A percentile compares a stretch with the other conserved stretches of the same genome.
Evolutionary conservation across 2,888 invertebrate species (phyloP).

Genomic region (Hirtodrosophila cameraria): DNA sequence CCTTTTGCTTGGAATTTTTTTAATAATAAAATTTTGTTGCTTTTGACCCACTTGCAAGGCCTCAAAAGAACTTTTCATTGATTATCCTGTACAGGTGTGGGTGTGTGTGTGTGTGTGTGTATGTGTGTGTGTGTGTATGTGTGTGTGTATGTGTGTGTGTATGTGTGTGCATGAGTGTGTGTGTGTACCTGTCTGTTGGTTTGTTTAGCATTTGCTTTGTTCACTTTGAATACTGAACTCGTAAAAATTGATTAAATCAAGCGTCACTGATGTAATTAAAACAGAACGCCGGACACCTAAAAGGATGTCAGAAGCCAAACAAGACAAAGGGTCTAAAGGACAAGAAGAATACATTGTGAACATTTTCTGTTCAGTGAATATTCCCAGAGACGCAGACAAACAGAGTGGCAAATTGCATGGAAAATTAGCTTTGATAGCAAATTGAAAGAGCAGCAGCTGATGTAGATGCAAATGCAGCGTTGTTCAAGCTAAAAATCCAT

Average conservation of each 20-base stretch:
- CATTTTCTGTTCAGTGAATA: slow-evolving; percentile 4
- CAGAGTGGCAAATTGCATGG: slow-evolving; percentile 63
- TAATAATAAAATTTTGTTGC: slow-evolving; percentile 8
- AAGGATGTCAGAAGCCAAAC: slow-evolving; percentile 8
- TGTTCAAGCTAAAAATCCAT: no score
- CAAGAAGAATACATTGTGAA: not conserved
- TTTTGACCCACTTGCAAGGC: slow-evolving; percentile 44
- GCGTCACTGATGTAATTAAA: slow-evolving; percentile 75
- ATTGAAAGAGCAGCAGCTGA: no score
- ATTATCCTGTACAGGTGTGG: slow-evolving; percentile 46
- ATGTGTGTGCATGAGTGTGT: slow-evolving; percentile 2
- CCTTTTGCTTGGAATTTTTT: slow-evolving; percentile 6
- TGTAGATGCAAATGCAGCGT: no score
- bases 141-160: not conserved
- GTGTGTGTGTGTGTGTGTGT: not conserved
- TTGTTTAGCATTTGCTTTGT: slow-evolving; percentile 34
- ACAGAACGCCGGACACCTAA: slow-evolving; percentile 37
- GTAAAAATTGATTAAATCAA: slow-evolving; percentile 69
- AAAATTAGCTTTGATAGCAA: slow-evolving; percentile 65
- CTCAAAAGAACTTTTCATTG: slow-evolving; percentile 33
- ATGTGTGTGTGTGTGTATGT: not conserved
- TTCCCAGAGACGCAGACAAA: not conserved
- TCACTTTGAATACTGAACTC: slow-evolving; percentile 56
- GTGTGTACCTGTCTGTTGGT: slow-evolving; percentile 1
- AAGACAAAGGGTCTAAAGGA: slow-evolving; percentile 9